Percentiles rank a stretch among this genome's conserved stretches.
Conservation (phyloP, 2,113 vertebrate genomes). For the Solea solea region DNA sequence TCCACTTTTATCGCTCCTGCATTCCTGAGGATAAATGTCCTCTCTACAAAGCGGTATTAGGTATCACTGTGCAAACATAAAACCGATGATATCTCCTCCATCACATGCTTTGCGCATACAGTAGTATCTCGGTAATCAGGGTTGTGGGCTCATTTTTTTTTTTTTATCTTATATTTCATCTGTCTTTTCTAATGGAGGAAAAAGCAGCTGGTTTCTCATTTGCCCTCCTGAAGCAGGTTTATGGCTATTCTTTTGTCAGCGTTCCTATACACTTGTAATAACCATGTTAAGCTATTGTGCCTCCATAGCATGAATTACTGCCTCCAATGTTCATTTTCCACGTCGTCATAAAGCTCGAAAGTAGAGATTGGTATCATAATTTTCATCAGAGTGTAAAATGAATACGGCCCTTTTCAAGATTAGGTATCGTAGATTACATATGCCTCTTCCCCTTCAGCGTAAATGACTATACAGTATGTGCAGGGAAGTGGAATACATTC, state of each 20-base stretch:
- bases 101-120: constrained; percentile 35
- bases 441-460: constrained; percentile 3
- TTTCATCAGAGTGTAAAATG: constrained; percentile 23
- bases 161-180: constrained; percentile 63
- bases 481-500: constrained; percentile 36
- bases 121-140: constrained; percentile 59
- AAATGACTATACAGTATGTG: constrained; percentile 34
- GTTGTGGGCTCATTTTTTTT: constrained; percentile 8
- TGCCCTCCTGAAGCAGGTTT: constrained; percentile 16
- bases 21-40: constrained; percentile 66
- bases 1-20: constrained; percentile 61
- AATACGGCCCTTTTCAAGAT: constrained; percentile 15
- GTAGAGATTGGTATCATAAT: background rate
- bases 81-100: constrained; percentile 38
- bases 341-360: background rate
- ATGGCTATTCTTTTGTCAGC: constrained; percentile 24
- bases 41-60: constrained; percentile 45
- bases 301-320: background rate
- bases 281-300: constrained; percentile 10
- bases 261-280: constrained; percentile 6
- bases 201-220: constrained; percentile 26
- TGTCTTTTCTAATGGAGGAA: constrained; percentile 13
- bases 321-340: background rate
- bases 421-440: constrained; percentile 13
- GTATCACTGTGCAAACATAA: constrained; percentile 62